These are phyloP conservation scores for Caenorhabditis latens DNA, from an alignment of 1,140 invertebrate genomes.

Conservation along the genomic window DNA sequence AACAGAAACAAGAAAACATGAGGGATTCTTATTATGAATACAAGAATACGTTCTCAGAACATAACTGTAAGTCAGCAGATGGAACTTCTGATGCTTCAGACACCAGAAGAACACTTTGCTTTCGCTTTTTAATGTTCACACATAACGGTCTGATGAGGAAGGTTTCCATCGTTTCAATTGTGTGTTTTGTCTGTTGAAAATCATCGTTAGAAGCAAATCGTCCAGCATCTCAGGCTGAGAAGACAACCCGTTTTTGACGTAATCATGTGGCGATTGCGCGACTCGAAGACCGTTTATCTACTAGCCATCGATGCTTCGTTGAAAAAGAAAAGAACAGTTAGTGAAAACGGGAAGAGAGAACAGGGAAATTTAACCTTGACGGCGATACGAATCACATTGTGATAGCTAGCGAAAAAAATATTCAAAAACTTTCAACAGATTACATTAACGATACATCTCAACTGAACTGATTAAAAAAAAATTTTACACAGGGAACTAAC, in stretches of 20 bases:
- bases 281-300: conserved; percentile 45
- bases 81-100: neutral
- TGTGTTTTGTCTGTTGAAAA: conserved; percentile 18
- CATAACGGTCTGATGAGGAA: conserved; percentile 27
- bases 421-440: neutral
- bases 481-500: neutral
- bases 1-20: neutral
- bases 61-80: neutral
- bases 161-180: conserved; percentile 45
- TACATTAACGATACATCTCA: no score
- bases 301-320: conserved; percentile 21
- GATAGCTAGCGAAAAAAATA: neutral
- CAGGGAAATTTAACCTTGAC: conserved; percentile 43
- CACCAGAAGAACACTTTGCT: conserved; percentile 35
- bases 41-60: neutral
- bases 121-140: conserved; percentile 16
- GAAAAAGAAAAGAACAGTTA: conserved; percentile 38
- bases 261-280: conserved; percentile 49
- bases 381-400: conserved; percentile 9
- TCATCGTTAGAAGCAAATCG: conserved; percentile 44
- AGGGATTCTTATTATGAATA: no score
- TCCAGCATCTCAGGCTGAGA: conserved; percentile 41
- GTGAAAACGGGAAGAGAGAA: conserved; percentile 38
- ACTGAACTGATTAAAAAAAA: neutral
- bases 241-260: conserved; percentile 51